phyloP scores from a whole-genome alignment of 2,888 invertebrate species.

The Deroplatys truncata region DNA sequence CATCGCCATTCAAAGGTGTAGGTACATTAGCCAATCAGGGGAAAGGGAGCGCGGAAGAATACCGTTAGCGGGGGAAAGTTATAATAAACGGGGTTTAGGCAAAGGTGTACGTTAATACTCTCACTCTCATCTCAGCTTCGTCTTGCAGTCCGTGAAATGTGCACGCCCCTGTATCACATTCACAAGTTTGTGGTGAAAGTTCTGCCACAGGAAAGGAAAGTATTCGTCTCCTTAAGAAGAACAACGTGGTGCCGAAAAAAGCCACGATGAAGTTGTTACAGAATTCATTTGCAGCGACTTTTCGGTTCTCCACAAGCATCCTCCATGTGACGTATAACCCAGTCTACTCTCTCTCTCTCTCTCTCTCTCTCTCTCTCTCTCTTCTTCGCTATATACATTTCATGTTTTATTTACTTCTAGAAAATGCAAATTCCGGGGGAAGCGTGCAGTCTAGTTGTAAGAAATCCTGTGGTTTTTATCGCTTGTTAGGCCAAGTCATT shows the following conservation, averaged over 20 bases:
- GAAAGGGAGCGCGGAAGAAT: no score
- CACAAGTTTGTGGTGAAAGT: neutral
- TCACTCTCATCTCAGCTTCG: no score
- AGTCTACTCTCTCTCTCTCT: no score
- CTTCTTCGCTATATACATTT: neutral
- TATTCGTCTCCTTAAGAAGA: neutral
- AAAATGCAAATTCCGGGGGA: constrained; percentile 12
- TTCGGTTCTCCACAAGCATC: neutral
- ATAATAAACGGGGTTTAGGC: no score
- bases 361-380: neutral
- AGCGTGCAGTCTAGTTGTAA: neutral
- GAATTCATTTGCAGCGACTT: neutral
- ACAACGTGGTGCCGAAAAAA: neutral
- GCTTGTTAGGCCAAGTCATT: constrained; percentile 30
- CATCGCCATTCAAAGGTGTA: no score
- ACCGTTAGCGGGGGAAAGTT: no score
- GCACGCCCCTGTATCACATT: no score
- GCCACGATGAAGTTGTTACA: neutral
- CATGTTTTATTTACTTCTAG: constrained; percentile 15
- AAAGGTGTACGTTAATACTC: no score
- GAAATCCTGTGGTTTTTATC: constrained; percentile 17
- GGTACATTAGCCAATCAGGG: no score
- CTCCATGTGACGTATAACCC: neutral
- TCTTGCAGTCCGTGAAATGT: no score
- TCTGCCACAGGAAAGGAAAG: neutral